These are phyloP conservation scores for Acanthornis magna DNA, from an alignment of 2,797 vertebrate genomes.

Conservation along the genomic window DNA sequence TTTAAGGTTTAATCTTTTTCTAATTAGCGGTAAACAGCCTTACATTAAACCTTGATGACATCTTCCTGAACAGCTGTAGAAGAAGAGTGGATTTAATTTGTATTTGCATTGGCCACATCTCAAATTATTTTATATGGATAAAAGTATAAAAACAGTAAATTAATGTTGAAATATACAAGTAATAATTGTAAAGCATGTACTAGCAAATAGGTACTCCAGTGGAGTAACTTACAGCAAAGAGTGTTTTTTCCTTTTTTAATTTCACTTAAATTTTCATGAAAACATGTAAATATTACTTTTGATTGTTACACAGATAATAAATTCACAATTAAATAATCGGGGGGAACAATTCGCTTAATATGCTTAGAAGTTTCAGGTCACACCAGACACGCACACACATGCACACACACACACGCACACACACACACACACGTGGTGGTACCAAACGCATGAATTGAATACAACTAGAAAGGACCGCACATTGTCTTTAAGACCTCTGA, in stretches of 20 bases:
- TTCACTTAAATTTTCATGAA: background rate
- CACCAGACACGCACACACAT: background rate
- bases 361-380: background rate
- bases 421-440: rapidly evolving
- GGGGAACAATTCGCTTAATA: background rate
- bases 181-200: background rate
- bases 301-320: background rate
- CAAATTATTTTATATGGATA: background rate
- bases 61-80: background rate
- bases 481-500: background rate
- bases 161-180: background rate
- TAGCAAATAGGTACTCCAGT: background rate
- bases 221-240: background rate
- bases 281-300: background rate
- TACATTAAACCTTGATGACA: background rate
- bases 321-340: background rate
- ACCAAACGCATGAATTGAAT: background rate
- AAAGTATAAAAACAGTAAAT: background rate
- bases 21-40: background rate
- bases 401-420: background rate
- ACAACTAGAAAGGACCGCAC: background rate
- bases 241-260: background rate
- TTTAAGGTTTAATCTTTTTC: background rate
- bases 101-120: background rate
- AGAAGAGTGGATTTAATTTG: background rate